Conservation (phyloP, 2,797 vertebrate species). For the Knipowitschia caucasica region DNA sequence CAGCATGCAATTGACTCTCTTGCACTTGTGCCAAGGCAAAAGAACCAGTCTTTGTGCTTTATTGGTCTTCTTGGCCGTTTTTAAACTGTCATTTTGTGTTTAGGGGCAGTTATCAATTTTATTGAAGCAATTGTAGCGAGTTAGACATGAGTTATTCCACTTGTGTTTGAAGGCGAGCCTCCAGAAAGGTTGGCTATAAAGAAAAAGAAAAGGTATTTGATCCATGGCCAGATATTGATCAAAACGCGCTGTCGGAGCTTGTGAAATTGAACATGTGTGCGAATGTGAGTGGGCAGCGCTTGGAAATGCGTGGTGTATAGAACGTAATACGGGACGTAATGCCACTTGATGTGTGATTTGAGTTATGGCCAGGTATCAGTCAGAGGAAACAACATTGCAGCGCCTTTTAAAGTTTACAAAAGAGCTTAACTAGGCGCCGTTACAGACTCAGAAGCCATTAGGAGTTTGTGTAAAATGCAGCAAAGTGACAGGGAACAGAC, state of each 20-base stretch:
- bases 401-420: slow-evolving; percentile 64
- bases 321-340: slow-evolving; percentile 43
- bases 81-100: slow-evolving; percentile 74
- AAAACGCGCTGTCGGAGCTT: slow-evolving; percentile 61
- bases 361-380: slow-evolving; percentile 69
- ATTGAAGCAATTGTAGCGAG: slow-evolving; percentile 60
- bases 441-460: slow-evolving; percentile 57
- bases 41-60: slow-evolving; percentile 56
- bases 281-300: slow-evolving; percentile 18
- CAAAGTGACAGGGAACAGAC: slow-evolving; percentile 7
- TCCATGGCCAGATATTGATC: slow-evolving; percentile 74
- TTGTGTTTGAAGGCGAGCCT: slow-evolving; percentile 59
- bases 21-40: slow-evolving; percentile 5
- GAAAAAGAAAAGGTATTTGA: slow-evolving; percentile 64
- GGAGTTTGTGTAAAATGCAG: slow-evolving; percentile 37
- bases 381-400: slow-evolving; percentile 49
- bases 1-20: slow-evolving; percentile 30
- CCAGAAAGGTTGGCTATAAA: slow-evolving; percentile 64
- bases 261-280: slow-evolving; percentile 53
- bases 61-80: slow-evolving; percentile 56
- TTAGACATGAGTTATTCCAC: slow-evolving; percentile 61
- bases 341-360: slow-evolving; percentile 60
- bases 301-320: not conserved
- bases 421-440: slow-evolving; percentile 55
- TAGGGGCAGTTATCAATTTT: slow-evolving; percentile 70